phyloP scores from a whole-genome alignment of 2,113 vertebrate genomes.

The Lasiurus borealis region DNA sequence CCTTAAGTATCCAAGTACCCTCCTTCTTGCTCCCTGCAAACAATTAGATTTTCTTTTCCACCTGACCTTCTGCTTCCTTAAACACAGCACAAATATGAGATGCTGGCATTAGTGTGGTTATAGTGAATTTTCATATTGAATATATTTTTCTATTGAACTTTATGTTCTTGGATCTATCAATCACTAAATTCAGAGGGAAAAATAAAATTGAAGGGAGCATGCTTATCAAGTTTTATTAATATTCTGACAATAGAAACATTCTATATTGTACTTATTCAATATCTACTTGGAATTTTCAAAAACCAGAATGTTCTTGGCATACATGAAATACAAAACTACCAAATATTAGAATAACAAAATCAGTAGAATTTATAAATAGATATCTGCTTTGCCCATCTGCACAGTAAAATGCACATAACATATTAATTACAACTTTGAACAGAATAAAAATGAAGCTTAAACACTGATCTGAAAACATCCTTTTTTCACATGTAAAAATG shows the following conservation, averaged over 20 bases:
- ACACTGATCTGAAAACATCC: conserved; percentile 78
- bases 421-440: conserved; percentile 84
- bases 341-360: conserved; percentile 81
- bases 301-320: conserved; percentile 74
- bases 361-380: conserved; percentile 84
- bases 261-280: neutral
- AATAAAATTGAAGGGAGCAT: neutral
- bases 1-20: neutral
- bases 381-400: conserved; percentile 82
- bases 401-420: conserved; percentile 83
- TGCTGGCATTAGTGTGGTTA: neutral
- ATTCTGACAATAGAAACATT: neutral
- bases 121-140: neutral
- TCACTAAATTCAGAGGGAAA: conserved; percentile 3
- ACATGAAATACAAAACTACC: conserved; percentile 69
- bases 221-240: conserved; percentile 39
- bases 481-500: conserved; percentile 77
- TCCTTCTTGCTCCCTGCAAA: neutral
- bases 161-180: conserved; percentile 18
- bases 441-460: conserved; percentile 80
- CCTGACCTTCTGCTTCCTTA: conserved; percentile 17
- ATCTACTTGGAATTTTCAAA: conserved; percentile 69
- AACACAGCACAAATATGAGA: neutral
- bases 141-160: conserved; percentile 30
- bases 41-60: conserved; percentile 10